Conservation (phyloP, 2,888 invertebrate genomes). For the Drosophila meridionalis region DNA sequence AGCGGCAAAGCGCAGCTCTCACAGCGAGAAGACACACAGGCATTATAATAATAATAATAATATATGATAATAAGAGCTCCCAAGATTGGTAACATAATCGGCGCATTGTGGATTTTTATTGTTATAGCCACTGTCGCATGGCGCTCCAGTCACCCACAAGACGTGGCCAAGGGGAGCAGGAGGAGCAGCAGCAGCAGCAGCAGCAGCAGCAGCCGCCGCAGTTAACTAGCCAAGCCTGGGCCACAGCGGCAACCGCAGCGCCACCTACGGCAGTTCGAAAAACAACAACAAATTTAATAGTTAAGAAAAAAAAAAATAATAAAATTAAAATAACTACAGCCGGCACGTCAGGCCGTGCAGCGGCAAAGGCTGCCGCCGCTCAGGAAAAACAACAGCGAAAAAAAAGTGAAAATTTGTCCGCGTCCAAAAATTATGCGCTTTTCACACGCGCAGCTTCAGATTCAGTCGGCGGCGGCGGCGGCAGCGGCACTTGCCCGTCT, state of each 20-base stretch:
- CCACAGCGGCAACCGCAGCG: constrained; percentile 6
- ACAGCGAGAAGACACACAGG: constrained; percentile 27
- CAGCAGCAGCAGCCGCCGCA: constrained; percentile 3
- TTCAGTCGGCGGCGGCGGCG: constrained; percentile 39
- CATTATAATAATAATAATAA: constrained; percentile 52
- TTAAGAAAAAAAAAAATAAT: constrained; percentile 19
- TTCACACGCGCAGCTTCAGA: constrained; percentile 75
- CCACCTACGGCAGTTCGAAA: constrained; percentile 30
- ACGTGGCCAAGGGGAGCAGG: neutral
- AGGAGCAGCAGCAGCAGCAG: constrained; percentile 1
- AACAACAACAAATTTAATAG: constrained; percentile 13
- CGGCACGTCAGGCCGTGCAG: constrained; percentile 46
- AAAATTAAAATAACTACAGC: constrained; percentile 55
- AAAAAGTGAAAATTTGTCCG: constrained; percentile 82
- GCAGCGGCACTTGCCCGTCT: constrained; percentile 62
- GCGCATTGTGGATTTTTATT: constrained; percentile 67
- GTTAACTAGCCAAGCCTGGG: constrained; percentile 6
- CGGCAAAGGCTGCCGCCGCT: constrained; percentile 37
- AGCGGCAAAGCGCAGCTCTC: constrained; percentile 24
- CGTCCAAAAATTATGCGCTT: constrained; percentile 82
- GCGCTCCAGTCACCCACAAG: constrained; percentile 55
- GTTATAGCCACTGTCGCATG: constrained; percentile 50
- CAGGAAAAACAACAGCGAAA: constrained; percentile 44
- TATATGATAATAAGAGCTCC: constrained; percentile 53
- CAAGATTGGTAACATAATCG: constrained; percentile 79